Evolutionary conservation across 2,797 vertebrate genomes (phyloP), one percentile per base, ranked within the genome.

Genomic region (Yasuhikotakia modesta): DNA sequence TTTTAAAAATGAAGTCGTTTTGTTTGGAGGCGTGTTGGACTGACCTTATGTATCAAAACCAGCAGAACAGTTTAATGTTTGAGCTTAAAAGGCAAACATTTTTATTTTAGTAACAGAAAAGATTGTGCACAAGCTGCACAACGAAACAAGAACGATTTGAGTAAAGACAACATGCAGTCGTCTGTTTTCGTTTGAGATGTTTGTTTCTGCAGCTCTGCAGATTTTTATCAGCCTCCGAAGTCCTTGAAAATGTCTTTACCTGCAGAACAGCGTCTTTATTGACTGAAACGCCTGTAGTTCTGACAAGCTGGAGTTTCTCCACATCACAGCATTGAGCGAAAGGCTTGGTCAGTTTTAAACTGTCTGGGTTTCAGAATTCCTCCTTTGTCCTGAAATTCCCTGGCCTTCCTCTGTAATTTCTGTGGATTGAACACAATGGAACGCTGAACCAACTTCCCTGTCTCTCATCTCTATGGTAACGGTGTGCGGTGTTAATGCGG

Each of bases 401-500:
- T n/a, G 8, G 2, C 16, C 19, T 27, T 45, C 22, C 63, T 43
- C 2, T 68, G 22, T 67, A 45, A 57, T 46, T 58, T 76, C 32
- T 19, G 24, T 17, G 43, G 45, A 67, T 66, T 53, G 53, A 53
- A 75, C 73, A 78, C 66, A 78, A 58, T 70, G 7, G 48, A 32
- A 6, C 19, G 16, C 65, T 3, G 7, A 69, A n/a, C 66, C 65
- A 50, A 67, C 14, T 46, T 35, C 50, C 58, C 5, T 7, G 24
- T 64, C 17, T 6, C 19, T 24, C 24, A n/a, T 81, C 45, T 73
- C 80, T 71, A 66, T 81, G 80, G 80, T 70, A 79, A 81, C 43
- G 2, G 57, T 57, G 27, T n/a, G n/a, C n/a, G n/a, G n/a, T n/a
- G n/a, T n/a, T n/a, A n/a, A n/a, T 14, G 5, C 60, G 43, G 43